Evolutionary conservation across 2,888 invertebrate genomes (phyloP).

Genomic region (Syrista parreyssii): DNA sequence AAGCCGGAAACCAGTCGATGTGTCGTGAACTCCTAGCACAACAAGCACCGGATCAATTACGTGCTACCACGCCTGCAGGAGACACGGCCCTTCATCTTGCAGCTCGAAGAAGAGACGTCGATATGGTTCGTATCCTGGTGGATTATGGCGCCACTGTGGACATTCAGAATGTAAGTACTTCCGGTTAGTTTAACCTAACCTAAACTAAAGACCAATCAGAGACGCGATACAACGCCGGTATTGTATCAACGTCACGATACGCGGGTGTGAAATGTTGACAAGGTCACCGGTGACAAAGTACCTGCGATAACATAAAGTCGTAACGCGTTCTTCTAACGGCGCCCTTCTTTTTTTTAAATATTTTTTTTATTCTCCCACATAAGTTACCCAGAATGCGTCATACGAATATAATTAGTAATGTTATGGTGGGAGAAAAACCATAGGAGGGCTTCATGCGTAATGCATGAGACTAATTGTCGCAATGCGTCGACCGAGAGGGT

Average conservation of each 20-base stretch:
- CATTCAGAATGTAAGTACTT: slow-evolving; percentile 79
- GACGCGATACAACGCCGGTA: background rate
- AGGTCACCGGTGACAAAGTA: slow-evolving; percentile 15
- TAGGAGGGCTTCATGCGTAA: slow-evolving; percentile 45
- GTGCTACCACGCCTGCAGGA: slow-evolving; percentile 85
- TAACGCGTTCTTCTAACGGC: background rate
- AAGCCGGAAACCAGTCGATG: slow-evolving; percentile 95
- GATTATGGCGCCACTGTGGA: slow-evolving; percentile 95
- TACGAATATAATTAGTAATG: slow-evolving; percentile 39
- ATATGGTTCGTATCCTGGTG: slow-evolving; percentile 91
- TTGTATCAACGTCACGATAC: background rate
- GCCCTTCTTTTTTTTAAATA: slow-evolving; percentile 9
- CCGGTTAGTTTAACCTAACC: background rate
- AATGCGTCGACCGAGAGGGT: slow-evolving; percentile 40
- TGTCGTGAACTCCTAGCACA: slow-evolving; percentile 91
- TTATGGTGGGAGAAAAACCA: slow-evolving; percentile 31
- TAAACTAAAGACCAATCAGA: background rate
- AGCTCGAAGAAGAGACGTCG: slow-evolving; percentile 90
- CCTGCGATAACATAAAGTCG: slow-evolving; percentile 18
- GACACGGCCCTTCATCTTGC: slow-evolving; percentile 97
- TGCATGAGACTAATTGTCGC: slow-evolving; percentile 48
- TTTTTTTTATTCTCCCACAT: background rate
- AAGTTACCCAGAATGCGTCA: slow-evolving; percentile 23
- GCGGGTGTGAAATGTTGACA: background rate
- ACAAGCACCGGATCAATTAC: slow-evolving; percentile 87